phyloP scores from a whole-genome alignment of 2,888 invertebrate genomes.

The Scaptodrosophila latifasciaeformis region DNA sequence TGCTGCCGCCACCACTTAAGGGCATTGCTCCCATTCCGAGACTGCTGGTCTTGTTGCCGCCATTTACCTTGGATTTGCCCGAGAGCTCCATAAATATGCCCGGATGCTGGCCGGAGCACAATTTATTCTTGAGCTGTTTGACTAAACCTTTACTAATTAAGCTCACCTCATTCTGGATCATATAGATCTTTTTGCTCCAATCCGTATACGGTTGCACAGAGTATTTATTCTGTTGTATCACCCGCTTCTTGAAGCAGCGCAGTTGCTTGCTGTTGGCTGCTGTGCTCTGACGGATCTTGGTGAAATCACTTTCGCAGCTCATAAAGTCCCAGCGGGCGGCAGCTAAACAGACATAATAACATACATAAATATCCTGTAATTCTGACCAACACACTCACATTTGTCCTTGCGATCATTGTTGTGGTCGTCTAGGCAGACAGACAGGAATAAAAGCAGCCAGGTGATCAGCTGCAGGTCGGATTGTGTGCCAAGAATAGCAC shows the following conservation, averaged over 20 bases:
- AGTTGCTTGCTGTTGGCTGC: conserved; percentile 71
- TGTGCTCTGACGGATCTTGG: conserved; percentile 71
- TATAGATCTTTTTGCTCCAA: conserved; percentile 74
- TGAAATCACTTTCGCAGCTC: conserved; percentile 83
- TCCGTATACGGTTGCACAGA: conserved; percentile 73
- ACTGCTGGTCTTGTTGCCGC: conserved; percentile 24
- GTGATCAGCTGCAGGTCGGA: conserved; percentile 82
- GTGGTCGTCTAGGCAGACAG: conserved; percentile 80
- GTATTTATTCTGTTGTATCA: conserved; percentile 73
- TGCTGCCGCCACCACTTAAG: not conserved
- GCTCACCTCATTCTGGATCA: conserved; percentile 74
- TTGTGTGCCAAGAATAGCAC: conserved; percentile 43
- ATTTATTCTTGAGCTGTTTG: not conserved
- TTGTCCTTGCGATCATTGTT: conserved; percentile 74
- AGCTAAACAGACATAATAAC: conserved; percentile 43
- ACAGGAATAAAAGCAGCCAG: conserved; percentile 85
- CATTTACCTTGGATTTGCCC: conserved; percentile 74
- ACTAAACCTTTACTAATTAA: not conserved
- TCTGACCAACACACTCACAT: conserved; percentile 54
- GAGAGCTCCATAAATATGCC: conserved; percentile 77
- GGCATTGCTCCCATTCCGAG: too few relatives aligned
- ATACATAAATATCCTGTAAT: conserved; percentile 5
- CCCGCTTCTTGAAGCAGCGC: conserved; percentile 74
- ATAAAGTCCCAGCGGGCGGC: conserved; percentile 90
- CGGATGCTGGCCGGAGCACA: conserved; percentile 70